Conservation (phyloP, 1,140 invertebrate genomes). For the Eupristina koningsbergeri region DNA sequence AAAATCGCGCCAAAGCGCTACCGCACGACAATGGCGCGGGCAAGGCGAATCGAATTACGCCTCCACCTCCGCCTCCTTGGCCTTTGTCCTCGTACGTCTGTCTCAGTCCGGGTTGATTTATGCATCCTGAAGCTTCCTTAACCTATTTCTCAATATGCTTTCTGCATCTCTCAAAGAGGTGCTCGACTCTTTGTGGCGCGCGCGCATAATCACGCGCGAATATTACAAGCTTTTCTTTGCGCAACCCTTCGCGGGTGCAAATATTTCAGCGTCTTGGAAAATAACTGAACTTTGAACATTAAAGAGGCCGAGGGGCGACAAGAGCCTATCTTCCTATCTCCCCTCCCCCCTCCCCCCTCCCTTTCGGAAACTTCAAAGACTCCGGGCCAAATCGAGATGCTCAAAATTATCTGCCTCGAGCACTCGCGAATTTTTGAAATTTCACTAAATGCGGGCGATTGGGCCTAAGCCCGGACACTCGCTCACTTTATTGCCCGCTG, state of each 20-base stretch:
- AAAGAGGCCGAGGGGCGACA: not conserved
- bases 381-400: too few relatives aligned
- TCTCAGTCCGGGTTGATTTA: conserved; percentile 19
- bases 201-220: not conserved
- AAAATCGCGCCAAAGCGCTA: not conserved
- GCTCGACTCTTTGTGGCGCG: not conserved
- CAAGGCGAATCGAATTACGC: conserved; percentile 33
- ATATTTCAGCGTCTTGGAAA: too few relatives aligned
- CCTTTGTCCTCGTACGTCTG: not conserved
- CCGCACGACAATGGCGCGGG: not conserved
- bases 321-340: too few relatives aligned
- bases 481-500: not conserved
- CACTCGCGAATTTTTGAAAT: not conserved
- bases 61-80: not conserved
- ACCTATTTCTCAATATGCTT: conserved; percentile 43
- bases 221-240: not conserved
- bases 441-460: not conserved
- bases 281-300: too few relatives aligned
- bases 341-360: too few relatives aligned
- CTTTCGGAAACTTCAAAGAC: too few relatives aligned
- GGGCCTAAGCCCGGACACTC: not conserved
- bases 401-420: too few relatives aligned
- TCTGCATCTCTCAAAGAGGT: not conserved
- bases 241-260: too few relatives aligned
- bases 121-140: conserved; percentile 35